phyloP scores from a whole-genome alignment of 2,888 invertebrate species.

The Ommatoiulus sabulosus region DNA sequence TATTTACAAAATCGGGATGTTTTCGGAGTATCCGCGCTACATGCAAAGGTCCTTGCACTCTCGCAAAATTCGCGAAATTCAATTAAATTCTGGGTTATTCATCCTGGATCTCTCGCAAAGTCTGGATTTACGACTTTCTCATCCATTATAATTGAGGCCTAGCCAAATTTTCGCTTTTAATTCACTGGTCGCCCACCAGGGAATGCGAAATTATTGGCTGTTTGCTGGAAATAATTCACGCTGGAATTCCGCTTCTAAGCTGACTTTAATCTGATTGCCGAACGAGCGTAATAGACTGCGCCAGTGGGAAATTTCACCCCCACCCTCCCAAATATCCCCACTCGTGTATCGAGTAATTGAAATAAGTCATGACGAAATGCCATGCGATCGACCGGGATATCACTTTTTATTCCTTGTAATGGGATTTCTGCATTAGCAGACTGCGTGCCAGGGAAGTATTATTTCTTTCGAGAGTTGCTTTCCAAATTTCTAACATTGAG shows the following conservation, averaged over 20 bases:
- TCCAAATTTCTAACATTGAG: too few species aligned
- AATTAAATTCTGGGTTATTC: background rate
- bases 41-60: background rate
- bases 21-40: background rate
- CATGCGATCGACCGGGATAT: background rate
- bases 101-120: background rate
- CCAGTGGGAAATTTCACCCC: slow-evolving; percentile 1
- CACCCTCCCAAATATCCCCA: background rate
- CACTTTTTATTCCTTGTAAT: background rate
- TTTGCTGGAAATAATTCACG: slow-evolving; percentile 16
- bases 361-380: background rate
- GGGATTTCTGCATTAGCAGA: slow-evolving; percentile 12
- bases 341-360: slow-evolving; percentile 12
- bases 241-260: slow-evolving; percentile 12
- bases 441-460: background rate
- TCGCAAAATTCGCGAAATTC: background rate
- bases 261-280: background rate
- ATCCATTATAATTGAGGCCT: background rate
- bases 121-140: background rate
- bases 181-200: background rate
- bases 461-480: too few species aligned
- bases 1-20: background rate
- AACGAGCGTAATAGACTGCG: background rate
- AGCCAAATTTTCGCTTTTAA: background rate
- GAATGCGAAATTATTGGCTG: slow-evolving; percentile 21